Conservation (phyloP, 2,797 vertebrate species). For the Syndactyla subalaris region DNA sequence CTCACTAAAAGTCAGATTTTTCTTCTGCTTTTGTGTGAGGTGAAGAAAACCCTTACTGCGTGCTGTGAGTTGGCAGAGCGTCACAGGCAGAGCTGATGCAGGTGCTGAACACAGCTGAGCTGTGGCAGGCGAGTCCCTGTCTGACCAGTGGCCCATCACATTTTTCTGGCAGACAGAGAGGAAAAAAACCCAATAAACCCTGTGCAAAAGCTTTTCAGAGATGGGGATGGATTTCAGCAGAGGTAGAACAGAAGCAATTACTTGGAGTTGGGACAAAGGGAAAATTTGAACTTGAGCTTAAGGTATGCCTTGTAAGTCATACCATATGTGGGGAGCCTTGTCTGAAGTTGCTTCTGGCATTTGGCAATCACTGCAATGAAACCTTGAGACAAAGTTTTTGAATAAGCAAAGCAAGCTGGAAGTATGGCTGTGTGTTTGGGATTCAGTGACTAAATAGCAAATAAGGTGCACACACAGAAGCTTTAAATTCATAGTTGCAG, state of each 20-base stretch:
- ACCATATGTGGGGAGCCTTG: not conserved
- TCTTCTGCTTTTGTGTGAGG: not conserved
- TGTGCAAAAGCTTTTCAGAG: not conserved
- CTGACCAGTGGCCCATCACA: not conserved
- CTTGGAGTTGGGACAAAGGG: not conserved
- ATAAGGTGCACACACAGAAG: too few species aligned
- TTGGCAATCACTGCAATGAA: not conserved
- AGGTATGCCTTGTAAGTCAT: not conserved
- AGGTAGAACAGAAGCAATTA: not conserved
- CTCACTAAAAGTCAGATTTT: accelerated
- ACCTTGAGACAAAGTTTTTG: not conserved
- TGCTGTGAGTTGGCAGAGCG: accelerated
- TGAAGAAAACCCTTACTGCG: too few species aligned
- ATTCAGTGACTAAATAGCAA: not conserved
- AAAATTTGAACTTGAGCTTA: not conserved
- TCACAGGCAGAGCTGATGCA: not conserved
- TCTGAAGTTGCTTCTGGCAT: not conserved
- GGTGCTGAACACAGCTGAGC: not conserved
- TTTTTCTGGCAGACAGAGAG: not conserved
- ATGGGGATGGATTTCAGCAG: not conserved
- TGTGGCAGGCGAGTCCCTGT: not conserved
- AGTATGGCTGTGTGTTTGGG: not conserved
- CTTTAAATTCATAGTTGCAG: not conserved
- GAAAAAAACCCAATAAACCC: not conserved
- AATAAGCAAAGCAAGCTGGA: not conserved